phyloP scores from a whole-genome alignment of 2,797 vertebrate genomes.

The Myotis vivesi region DNA sequence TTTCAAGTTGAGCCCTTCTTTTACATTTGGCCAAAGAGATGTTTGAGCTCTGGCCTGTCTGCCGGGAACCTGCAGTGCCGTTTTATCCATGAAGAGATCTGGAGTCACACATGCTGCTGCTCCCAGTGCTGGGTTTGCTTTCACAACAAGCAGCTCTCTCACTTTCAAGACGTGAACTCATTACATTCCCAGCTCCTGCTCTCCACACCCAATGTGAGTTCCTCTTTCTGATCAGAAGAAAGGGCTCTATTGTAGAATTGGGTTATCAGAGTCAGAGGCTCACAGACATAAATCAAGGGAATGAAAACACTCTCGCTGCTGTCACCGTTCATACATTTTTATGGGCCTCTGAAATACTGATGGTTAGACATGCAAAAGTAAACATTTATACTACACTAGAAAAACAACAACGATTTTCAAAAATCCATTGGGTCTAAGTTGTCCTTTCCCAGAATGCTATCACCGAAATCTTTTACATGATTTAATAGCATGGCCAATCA shows the following conservation, averaged over 20 bases:
- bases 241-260: conserved; percentile 34
- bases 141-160: neutral
- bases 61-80: neutral
- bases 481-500: neutral
- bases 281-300: conserved; percentile 38
- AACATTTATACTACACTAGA: conserved; percentile 65
- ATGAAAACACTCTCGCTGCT: conserved; percentile 43
- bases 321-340: conserved; percentile 63
- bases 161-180: neutral
- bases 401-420: conserved; percentile 61
- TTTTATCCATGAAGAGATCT: neutral
- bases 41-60: neutral
- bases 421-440: conserved; percentile 30
- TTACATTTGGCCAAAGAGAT: neutral
- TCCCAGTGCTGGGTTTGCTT: neutral
- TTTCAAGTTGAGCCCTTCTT: neutral
- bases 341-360: conserved; percentile 63
- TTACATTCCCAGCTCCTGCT: neutral
- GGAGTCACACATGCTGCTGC: neutral
- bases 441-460: conserved; percentile 13
- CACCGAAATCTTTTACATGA: conserved; percentile 28
- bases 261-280: conserved; percentile 55
- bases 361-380: conserved; percentile 65
- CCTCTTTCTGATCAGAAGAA: conserved; percentile 45
- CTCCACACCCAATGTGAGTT: neutral